Percentiles rank a stretch among this genome's conserved stretches.
Evolutionary conservation across 2,888 invertebrate species (phyloP).

Genomic region (Panzeria rudis): DNA sequence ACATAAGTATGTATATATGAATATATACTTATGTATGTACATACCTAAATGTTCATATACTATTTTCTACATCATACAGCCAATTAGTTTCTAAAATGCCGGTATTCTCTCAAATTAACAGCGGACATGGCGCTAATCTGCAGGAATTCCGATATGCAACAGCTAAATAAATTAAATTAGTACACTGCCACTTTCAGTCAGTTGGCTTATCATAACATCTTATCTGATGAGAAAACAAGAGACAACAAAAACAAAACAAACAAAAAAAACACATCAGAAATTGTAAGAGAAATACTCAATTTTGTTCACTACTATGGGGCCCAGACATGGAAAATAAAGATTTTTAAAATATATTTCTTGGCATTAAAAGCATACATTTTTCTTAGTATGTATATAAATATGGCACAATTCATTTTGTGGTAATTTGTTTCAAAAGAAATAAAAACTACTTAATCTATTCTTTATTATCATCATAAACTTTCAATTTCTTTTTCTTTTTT

Average conservation of each 20-base stretch:
- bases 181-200: constrained; percentile 64
- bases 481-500: no score
- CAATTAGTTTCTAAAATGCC: constrained; percentile 62
- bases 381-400: neutral
- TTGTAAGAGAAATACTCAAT: constrained; percentile 49
- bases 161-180: constrained; percentile 72
- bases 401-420: neutral
- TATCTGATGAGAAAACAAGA: constrained; percentile 41
- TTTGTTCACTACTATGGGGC: neutral
- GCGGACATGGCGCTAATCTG: constrained; percentile 71
- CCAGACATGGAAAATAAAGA: neutral
- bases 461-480: no score
- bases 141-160: constrained; percentile 73
- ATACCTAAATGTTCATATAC: neutral
- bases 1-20: neutral
- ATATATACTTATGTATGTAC: no score
- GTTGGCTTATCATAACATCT: constrained; percentile 60
- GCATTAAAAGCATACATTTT: neutral
- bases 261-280: neutral
- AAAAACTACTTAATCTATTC: no score
- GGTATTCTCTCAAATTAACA: constrained; percentile 66
- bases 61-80: constrained; percentile 12
- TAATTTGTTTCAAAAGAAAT: neutral
- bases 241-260: neutral
- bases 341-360: neutral